phyloP scores from a whole-genome alignment of 1,140 invertebrate species.

The Spodoptera litura region DNA sequence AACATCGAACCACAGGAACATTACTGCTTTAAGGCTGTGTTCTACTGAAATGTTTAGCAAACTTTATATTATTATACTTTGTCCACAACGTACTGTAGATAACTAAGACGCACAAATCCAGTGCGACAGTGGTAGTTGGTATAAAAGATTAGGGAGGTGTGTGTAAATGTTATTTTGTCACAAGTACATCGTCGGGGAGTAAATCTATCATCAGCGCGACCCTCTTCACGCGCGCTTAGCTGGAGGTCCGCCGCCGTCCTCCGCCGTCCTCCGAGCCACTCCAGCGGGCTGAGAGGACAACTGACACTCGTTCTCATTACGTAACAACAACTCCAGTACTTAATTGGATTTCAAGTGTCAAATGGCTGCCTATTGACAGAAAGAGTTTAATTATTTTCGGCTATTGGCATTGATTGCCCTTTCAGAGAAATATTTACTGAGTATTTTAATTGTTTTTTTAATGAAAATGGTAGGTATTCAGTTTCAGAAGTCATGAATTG shows the following conservation, averaged over 20 bases:
- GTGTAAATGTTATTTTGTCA: constrained; percentile 5
- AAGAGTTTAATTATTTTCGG: constrained; percentile 1
- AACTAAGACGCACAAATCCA: constrained; percentile 1
- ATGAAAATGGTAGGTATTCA: no score
- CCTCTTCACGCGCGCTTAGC: constrained; percentile 24
- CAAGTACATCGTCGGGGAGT: background rate
- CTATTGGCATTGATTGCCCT: no score
- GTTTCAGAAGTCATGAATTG: no score
- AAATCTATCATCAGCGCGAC: constrained; percentile 14
- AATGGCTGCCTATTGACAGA: background rate
- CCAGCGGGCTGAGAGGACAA: background rate
- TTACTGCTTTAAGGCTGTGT: no score
- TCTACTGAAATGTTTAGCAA: background rate
- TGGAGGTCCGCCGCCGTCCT: background rate
- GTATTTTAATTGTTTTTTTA: no score
- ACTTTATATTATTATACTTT: background rate
- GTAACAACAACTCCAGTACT: constrained; percentile 4
- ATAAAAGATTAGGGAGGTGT: constrained; percentile 4
- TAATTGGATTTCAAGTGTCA: constrained; percentile 28
- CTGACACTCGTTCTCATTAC: constrained; percentile 2
- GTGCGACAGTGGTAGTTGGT: no score
- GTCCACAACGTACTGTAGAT: background rate
- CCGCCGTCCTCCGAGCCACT: constrained; percentile 3
- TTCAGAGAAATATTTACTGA: no score
- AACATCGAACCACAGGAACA: no score